phyloP scores from a whole-genome alignment of 2,888 invertebrate genomes.

The Metacarcinus magister region DNA sequence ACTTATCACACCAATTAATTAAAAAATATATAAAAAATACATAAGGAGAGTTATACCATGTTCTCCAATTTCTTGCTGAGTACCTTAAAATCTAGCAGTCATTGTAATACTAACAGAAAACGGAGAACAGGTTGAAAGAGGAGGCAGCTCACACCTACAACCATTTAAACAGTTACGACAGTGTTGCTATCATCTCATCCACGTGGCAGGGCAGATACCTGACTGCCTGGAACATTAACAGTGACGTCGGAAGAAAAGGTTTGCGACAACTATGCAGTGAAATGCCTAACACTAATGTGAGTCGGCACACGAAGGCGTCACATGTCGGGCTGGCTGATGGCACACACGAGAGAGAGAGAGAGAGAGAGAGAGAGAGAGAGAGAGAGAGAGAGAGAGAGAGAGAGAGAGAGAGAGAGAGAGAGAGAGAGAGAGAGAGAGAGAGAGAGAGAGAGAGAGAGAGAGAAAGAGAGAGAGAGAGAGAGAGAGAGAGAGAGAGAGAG shows the following conservation, averaged over 20 bases:
- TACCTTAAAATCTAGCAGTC: neutral
- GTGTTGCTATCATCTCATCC: neutral
- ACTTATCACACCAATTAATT: no score
- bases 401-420: constrained; percentile 22
- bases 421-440: constrained; percentile 2
- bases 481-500: neutral
- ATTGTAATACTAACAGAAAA: neutral
- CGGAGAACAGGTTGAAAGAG: neutral
- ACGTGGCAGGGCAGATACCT: neutral
- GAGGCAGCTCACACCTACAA: neutral
- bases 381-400: neutral
- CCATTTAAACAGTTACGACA: neutral
- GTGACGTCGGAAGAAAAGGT: neutral
- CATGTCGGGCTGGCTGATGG: neutral
- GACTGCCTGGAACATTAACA: neutral
- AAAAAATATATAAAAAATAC: no score
- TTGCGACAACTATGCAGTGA: neutral
- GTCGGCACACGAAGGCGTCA: neutral
- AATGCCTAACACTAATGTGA: neutral
- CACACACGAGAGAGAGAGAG: no score
- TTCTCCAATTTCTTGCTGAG: neutral
- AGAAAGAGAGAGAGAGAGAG: neutral
- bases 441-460: neutral
- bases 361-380: no score
- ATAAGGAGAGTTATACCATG: neutral